Evolutionary conservation across 2,113 vertebrate genomes (phyloP), one percentile per base, ranked within the genome.

Genomic region (Trochalopteron elliotii): DNA sequence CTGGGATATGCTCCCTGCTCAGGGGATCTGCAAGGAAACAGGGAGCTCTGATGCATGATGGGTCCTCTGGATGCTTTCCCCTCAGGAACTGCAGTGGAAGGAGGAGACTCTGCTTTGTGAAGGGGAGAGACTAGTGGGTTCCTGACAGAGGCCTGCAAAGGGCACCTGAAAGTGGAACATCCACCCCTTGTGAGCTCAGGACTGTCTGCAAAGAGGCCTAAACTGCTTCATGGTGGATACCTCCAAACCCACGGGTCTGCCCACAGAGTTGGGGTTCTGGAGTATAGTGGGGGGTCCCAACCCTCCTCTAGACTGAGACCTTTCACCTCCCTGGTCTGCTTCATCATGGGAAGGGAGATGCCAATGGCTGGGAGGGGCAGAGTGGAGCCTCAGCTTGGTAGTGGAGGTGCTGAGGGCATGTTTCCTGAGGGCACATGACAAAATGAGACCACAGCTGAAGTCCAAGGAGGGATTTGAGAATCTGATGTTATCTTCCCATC

Each of bases 331-430:
- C 37, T 22, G 10, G 7, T 45, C 49, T 78, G 30, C 18, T 91
- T 27, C 53, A 2, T 50, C 47, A 8, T 2, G 5, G 16, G 28
- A 70, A 67, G 39, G 30, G 70, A 59, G 24, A 69, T 12, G 9
- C 8, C 50, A 56, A 44, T n/a, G n/a, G 15, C 1, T 60, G 63
- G 68, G 57, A 49, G 16, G 28, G 53, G 17, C 27, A 35, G 49
- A 42, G 31, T 11, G 12, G 31, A n/a, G 31, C 64, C 39, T 88
- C 21, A 42, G 13, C 23, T 69, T 10, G 0, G 17, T 4, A 39
- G 27, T 28, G 31, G 42, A 65, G 9, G 15, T 37, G 20, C 50
- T 57, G 59, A 52, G 44, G 47, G 25, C 21, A 20, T 0, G 0
- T 60, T 93, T 87, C 37, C 44, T 68, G 35, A 30, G 30, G 33